A percentile compares a stretch with the other conserved stretches of the same genome.
Conservation (phyloP, 2,113 vertebrate species). For the Cyanistes caeruleus region DNA sequence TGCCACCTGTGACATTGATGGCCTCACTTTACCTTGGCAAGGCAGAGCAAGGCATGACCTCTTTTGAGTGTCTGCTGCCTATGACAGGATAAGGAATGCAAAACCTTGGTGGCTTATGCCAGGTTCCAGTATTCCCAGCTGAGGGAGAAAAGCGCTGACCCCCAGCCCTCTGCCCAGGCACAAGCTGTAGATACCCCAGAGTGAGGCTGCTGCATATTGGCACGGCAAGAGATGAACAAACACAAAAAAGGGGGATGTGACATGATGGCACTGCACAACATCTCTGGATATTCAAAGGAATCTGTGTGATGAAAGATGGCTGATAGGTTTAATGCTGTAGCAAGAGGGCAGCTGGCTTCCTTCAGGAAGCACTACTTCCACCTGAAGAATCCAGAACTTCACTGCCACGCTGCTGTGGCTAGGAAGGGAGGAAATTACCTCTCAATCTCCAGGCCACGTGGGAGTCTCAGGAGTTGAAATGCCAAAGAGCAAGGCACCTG, state of each 20-base stretch:
- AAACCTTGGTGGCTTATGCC: neutral
- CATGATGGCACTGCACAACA: neutral
- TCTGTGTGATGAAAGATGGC: neutral
- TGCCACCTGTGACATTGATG: neutral
- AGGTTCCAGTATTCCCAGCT: neutral
- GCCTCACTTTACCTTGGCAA: neutral
- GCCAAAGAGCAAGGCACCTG: neutral
- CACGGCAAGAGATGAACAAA: neutral
- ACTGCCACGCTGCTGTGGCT: fast-evolving
- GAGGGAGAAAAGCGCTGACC: neutral
- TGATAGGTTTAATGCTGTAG: neutral
- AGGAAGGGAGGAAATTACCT: neutral
- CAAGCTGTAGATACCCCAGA: neutral
- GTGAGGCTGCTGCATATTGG: neutral
- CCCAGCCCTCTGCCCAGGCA: neutral
- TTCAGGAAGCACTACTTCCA: neutral
- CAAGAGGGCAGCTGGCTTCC: neutral
- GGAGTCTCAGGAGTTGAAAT: neutral
- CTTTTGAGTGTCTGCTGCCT: neutral
- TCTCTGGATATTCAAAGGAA: neutral
- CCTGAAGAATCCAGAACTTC: neutral
- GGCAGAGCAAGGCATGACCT: neutral
- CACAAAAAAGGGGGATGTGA: neutral
- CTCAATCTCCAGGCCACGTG: neutral
- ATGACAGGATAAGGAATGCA: neutral